Conservation (phyloP, 2,888 invertebrate genomes). For the Xestoiulus laeticollis region DNA sequence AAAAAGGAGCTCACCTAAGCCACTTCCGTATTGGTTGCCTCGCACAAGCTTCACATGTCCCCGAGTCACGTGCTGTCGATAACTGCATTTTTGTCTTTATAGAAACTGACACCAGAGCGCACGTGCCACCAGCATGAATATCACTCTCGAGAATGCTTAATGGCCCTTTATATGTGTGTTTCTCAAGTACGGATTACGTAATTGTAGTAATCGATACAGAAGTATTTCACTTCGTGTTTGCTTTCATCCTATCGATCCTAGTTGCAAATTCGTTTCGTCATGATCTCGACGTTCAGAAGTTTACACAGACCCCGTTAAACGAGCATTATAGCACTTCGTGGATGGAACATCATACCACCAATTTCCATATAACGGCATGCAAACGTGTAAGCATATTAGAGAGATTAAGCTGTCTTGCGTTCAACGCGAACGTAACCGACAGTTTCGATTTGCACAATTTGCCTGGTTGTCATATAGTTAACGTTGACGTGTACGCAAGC, state of each 20-base stretch:
- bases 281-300: not conserved
- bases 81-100: not conserved
- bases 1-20: not conserved
- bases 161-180: not conserved
- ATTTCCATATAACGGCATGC: not conserved
- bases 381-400: no score
- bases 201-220: conserved; percentile 21
- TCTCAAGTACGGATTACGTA: conserved; percentile 2
- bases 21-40: not conserved
- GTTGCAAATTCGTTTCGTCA: not conserved
- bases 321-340: not conserved
- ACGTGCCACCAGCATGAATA: not conserved
- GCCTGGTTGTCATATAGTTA: no score
- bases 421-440: no score
- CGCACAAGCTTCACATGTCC: not conserved
- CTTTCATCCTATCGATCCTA: not conserved
- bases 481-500: no score
- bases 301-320: not conserved
- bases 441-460: no score
- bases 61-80: not conserved
- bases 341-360: not conserved
- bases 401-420: no score
- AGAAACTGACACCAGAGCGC: not conserved
- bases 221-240: not conserved
- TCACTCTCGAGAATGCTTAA: conserved; percentile 25